These are phyloP conservation scores for Neotoma lepida DNA, from an alignment of 2,113 vertebrate genomes.

Conservation along the genomic window DNA sequence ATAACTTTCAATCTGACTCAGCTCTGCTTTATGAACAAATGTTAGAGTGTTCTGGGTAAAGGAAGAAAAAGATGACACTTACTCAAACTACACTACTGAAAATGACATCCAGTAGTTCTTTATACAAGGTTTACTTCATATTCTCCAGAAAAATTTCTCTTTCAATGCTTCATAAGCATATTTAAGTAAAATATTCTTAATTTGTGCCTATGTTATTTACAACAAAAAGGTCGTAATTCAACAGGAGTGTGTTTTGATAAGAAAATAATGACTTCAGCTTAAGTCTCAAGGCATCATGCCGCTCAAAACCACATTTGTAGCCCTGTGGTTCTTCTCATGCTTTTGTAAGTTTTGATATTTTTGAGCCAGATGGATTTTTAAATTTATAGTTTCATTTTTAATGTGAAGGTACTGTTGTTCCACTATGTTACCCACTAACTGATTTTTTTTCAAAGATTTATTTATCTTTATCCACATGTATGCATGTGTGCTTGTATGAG, in stretches of 20 bases:
- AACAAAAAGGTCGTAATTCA: constrained; percentile 26
- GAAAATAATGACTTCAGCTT: background rate
- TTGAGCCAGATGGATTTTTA: constrained; percentile 10
- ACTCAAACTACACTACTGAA: background rate
- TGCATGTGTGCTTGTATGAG: background rate
- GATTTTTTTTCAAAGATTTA: background rate
- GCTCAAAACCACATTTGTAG: constrained; percentile 5
- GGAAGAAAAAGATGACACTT: constrained; percentile 19
- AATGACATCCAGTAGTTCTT: background rate
- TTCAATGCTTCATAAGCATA: background rate
- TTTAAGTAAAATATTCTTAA: constrained; percentile 30
- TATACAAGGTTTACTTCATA: background rate
- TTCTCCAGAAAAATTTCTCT: background rate
- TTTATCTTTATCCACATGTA: background rate
- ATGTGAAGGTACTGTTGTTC: background rate
- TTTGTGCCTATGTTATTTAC: constrained; percentile 20
- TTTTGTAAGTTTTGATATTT: background rate
- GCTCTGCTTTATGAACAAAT: constrained; percentile 58
- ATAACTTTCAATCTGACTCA: constrained; percentile 19
- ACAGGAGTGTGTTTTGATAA: background rate
- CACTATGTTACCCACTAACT: background rate
- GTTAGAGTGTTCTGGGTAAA: background rate
- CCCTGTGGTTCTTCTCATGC: background rate
- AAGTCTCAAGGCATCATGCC: background rate
- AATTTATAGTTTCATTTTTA: constrained; percentile 35